Evolutionary conservation across 2,888 invertebrate genomes (phyloP).

Genomic region (Lamproptera curius): DNA sequence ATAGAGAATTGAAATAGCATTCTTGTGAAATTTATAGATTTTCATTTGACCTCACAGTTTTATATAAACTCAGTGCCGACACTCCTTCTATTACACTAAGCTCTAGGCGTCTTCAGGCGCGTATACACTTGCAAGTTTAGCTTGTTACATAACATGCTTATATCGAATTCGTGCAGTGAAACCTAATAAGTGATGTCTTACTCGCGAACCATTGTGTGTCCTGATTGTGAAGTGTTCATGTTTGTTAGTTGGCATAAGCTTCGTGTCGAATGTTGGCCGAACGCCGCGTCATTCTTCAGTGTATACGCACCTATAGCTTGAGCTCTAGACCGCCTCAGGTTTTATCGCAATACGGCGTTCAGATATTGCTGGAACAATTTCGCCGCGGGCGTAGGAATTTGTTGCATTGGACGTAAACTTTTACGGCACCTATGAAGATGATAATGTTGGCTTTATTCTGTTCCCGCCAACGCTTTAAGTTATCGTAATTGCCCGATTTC

Average conservation of each 20-base stretch:
- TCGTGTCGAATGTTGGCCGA: constrained; percentile 8
- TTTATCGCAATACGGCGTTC: constrained; percentile 9
- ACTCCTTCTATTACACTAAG: constrained; percentile 13
- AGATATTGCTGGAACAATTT: constrained; percentile 32
- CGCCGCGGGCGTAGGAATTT: constrained; percentile 28
- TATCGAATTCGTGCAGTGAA: not conserved
- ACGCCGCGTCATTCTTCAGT: not conserved
- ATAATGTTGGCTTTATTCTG: constrained; percentile 35
- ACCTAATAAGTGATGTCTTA: not conserved
- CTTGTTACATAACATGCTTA: too few species aligned
- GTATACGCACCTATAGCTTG: not conserved
- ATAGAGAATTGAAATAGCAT: constrained; percentile 12
- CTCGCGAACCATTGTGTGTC: not conserved
- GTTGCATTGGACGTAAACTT: constrained; percentile 36
- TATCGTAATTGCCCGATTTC: constrained; percentile 31
- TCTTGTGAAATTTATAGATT: constrained; percentile 10
- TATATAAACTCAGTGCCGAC: constrained; percentile 14
- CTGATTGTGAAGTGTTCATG: not conserved
- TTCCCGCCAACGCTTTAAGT: constrained; percentile 30
- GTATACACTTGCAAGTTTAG: too few species aligned
- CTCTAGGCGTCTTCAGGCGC: too few species aligned
- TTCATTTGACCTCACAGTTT: constrained; percentile 11
- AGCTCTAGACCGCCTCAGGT: constrained; percentile 8
- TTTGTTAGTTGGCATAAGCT: not conserved
- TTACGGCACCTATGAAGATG: constrained; percentile 32